Evolutionary conservation across 2,113 vertebrate species (phyloP).

Genomic region (Leptodactylus fuscus): DNA sequence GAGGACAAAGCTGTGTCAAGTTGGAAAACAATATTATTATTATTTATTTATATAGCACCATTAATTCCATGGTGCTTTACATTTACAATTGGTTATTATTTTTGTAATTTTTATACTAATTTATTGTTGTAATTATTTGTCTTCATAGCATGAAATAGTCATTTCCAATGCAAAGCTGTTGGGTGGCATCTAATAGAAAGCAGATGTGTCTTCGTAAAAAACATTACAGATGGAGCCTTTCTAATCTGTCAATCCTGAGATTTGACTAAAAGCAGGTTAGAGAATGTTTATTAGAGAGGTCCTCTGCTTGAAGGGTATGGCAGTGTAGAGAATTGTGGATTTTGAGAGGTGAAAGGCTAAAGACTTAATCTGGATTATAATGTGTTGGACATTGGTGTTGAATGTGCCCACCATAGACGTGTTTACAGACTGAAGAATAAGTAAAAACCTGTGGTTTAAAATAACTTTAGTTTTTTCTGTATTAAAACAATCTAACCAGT

Average conservation of each 20-base stretch:
- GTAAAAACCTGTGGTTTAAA: not conserved
- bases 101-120: no score
- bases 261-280: conserved; percentile 12
- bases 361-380: not conserved
- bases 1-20: no score
- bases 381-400: not conserved
- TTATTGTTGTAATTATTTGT: no score
- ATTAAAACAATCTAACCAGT: not conserved
- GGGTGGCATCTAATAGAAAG: not conserved
- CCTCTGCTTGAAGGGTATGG: conserved; percentile 18
- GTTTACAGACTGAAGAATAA: not conserved
- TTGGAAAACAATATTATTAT: no score
- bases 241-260: conserved; percentile 30
- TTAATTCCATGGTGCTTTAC: no score
- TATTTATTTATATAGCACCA: no score
- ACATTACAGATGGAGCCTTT: conserved; percentile 1
- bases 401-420: not conserved
- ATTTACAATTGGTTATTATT: no score
- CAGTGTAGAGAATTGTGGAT: not conserved
- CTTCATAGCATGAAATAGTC: no score
- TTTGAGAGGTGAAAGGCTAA: not conserved
- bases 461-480: not conserved
- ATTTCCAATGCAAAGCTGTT: no score
- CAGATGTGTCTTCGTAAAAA: not conserved
- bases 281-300: conserved; percentile 30